These are phyloP conservation scores for Melitaea cinxia DNA, from an alignment of 1,140 invertebrate species.

Conservation along the genomic window DNA sequence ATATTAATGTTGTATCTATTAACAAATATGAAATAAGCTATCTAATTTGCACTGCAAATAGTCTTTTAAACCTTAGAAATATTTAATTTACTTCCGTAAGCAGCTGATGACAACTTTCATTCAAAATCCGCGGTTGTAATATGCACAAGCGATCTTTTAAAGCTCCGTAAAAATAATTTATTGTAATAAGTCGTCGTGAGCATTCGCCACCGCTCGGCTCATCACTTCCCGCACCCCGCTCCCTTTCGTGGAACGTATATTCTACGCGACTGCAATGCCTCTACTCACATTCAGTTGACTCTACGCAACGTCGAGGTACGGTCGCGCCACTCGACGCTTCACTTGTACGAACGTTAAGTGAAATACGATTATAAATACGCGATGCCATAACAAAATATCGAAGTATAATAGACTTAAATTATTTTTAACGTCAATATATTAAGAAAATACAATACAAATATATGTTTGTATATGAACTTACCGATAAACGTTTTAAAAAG, in stretches of 20 bases:
- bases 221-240: conserved; percentile 57
- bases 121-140: conserved; percentile 59
- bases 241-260: conserved; percentile 60
- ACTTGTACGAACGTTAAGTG: conserved; percentile 60
- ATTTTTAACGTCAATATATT: not conserved
- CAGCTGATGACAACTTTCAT: conserved; percentile 59
- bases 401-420: not conserved
- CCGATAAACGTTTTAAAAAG: conserved; percentile 18
- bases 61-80: too few species aligned
- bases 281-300: conserved; percentile 72
- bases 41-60: not conserved
- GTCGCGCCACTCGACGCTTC: conserved; percentile 71
- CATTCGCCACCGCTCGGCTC: conserved; percentile 74
- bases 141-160: conserved; percentile 67
- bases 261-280: conserved; percentile 75
- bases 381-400: conserved; percentile 50
- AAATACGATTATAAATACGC: conserved; percentile 72
- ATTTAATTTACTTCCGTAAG: conserved; percentile 15
- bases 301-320: conserved; percentile 69
- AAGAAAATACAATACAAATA: not conserved
- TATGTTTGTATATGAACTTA: conserved; percentile 4
- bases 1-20: too few species aligned
- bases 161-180: conserved; percentile 79
- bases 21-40: too few species aligned
- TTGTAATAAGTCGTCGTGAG: conserved; percentile 80